phyloP scores from a whole-genome alignment of 1,140 invertebrate species.

The Archegozetes longisetosus region DNA sequence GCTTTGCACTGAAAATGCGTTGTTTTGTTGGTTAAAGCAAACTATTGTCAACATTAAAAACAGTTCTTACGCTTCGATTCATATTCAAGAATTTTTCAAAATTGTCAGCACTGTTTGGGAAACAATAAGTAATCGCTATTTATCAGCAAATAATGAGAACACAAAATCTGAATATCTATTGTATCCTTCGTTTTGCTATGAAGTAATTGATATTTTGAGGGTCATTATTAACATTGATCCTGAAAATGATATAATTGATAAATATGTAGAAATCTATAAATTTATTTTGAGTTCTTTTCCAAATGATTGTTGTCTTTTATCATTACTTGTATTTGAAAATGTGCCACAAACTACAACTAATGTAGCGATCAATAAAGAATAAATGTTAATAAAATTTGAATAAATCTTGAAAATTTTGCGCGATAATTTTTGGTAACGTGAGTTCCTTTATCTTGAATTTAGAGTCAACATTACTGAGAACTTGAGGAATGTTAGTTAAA shows the following conservation, averaged over 20 bases:
- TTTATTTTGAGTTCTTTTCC: background rate
- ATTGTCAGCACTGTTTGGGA: conserved; percentile 1
- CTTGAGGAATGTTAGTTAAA: too few relatives aligned
- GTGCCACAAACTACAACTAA: too few relatives aligned
- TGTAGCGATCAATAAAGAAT: too few relatives aligned
- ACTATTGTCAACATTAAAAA: background rate
- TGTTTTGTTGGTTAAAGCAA: conserved; percentile 12
- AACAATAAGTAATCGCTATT: background rate
- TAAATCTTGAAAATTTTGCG: too few relatives aligned
- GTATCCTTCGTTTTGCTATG: conserved; percentile 8
- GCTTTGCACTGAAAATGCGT: background rate
- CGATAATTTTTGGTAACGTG: too few relatives aligned
- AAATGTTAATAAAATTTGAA: too few relatives aligned
- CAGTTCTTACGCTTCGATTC: background rate
- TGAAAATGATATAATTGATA: background rate
- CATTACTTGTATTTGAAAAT: too few relatives aligned
- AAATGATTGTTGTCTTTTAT: background rate
- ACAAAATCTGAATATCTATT: background rate
- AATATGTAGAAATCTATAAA: background rate
- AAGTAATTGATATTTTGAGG: conserved; percentile 4
- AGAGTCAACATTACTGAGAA: too few relatives aligned
- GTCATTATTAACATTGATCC: background rate
- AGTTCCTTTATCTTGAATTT: too few relatives aligned
- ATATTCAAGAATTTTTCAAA: background rate
- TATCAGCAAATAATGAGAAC: background rate